Evolutionary conservation across 2,888 invertebrate genomes (phyloP).

Genomic region (Mesorhabditis belari): DNA sequence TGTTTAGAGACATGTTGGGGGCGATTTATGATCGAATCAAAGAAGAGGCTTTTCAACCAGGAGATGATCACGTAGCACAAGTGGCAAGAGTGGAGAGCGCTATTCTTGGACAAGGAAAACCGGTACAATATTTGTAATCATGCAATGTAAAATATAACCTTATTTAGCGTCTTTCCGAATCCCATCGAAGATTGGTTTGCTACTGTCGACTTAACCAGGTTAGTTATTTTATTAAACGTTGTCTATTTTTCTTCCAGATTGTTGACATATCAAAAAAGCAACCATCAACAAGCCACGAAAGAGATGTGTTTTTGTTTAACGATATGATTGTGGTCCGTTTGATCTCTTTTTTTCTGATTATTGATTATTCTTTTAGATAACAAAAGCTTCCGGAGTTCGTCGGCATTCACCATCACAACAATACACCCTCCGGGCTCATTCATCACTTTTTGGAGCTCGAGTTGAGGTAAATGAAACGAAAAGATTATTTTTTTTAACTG

Average conservation of each 20-base stretch:
- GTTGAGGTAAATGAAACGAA: constrained; percentile 15
- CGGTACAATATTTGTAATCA: constrained; percentile 57
- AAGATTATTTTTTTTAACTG: too few species aligned
- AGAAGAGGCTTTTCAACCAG: constrained; percentile 86
- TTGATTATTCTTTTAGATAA: not conserved
- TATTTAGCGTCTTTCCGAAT: constrained; percentile 68
- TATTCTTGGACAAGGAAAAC: constrained; percentile 90
- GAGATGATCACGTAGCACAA: constrained; percentile 88
- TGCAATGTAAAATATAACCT: not conserved
- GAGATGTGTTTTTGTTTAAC: constrained; percentile 92
- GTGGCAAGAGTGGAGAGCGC: constrained; percentile 75
- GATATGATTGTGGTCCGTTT: constrained; percentile 75
- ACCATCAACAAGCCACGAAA: constrained; percentile 55
- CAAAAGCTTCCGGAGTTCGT: not conserved
- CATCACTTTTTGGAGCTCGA: constrained; percentile 35
- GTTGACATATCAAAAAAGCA: constrained; percentile 81
- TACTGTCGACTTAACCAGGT: constrained; percentile 97
- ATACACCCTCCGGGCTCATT: constrained; percentile 33
- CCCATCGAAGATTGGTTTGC: constrained; percentile 91
- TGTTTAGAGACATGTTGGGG: not conserved
- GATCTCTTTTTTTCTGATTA: not conserved
- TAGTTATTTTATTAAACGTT: too few species aligned
- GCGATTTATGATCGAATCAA: constrained; percentile 87
- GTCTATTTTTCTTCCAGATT: too few species aligned
- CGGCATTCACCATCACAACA: not conserved